Evolutionary conservation across 2,888 invertebrate genomes (phyloP).

Genomic region (Itoplectis maculator): DNA sequence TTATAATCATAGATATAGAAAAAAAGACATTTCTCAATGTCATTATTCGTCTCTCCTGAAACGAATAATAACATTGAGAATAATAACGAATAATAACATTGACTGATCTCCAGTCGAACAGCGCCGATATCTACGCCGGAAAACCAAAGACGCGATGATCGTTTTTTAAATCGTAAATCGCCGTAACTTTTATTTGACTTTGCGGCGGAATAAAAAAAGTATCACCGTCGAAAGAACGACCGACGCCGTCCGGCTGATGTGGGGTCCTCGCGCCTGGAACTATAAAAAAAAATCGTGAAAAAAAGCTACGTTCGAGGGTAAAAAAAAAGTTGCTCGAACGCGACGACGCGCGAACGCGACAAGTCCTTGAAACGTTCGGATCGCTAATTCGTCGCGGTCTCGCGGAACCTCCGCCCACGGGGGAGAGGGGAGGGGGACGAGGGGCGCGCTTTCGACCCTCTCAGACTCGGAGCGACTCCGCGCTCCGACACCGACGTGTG

Average conservation of each 20-base stretch:
- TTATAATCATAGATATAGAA: not conserved
- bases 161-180: not conserved
- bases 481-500: slow-evolving; percentile 16
- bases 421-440: too few relatives aligned
- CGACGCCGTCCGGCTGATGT: not conserved
- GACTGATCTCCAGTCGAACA: too few relatives aligned
- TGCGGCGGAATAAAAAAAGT: not conserved
- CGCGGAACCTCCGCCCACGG: slow-evolving; percentile 52
- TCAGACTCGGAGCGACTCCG: slow-evolving; percentile 55
- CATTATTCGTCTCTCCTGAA: too few relatives aligned
- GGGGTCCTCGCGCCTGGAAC: not conserved
- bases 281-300: not conserved
- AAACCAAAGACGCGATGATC: too few relatives aligned
- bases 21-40: too few relatives aligned
- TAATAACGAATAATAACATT: too few relatives aligned
- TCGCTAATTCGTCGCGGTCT: slow-evolving; percentile 78
- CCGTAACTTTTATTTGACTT: not conserved
- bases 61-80: too few relatives aligned
- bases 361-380: slow-evolving; percentile 67
- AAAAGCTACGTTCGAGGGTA: slow-evolving; percentile 10
- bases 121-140: too few relatives aligned
- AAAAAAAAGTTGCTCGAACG: slow-evolving; percentile 42
- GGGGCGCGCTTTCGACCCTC: slow-evolving; percentile 66
- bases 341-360: slow-evolving; percentile 61
- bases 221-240: not conserved